Evolutionary conservation across 2,113 vertebrate species (phyloP).

Genomic region (Brachypodius melanocephalos): DNA sequence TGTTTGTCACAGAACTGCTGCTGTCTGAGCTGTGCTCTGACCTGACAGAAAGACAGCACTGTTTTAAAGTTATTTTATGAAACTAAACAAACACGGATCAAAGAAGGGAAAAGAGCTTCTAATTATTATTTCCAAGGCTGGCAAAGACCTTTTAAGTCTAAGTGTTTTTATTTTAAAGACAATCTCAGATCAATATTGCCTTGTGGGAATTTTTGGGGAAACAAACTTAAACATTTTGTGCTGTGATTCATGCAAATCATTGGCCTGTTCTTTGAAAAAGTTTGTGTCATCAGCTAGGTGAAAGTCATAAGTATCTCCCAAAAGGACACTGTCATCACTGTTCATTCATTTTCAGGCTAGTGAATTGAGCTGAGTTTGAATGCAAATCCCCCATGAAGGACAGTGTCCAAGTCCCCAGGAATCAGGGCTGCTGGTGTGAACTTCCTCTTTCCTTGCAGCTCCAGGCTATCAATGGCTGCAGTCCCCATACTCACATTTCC

Average conservation of each 20-base stretch:
- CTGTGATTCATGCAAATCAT: background rate
- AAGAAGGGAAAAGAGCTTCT: background rate
- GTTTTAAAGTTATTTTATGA: background rate
- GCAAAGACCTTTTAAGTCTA: background rate
- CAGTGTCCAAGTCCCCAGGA: background rate
- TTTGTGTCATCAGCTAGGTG: background rate
- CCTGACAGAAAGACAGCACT: background rate
- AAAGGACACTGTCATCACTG: background rate
- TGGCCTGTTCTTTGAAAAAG: background rate
- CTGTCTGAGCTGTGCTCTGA: rapidly evolving
- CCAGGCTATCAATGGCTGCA: background rate
- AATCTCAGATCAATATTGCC: background rate
- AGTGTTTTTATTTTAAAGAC: background rate
- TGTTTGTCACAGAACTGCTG: background rate
- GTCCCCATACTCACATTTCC: background rate
- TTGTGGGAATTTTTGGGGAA: background rate
- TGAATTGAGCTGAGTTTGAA: background rate
- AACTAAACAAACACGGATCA: background rate
- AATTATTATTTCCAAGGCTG: background rate
- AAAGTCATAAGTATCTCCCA: background rate
- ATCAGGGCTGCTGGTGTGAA: background rate
- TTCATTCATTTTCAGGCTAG: background rate
- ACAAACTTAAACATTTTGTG: background rate
- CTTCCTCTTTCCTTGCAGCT: background rate
- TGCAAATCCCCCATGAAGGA: background rate